Base-by-base conservation (phyloP, 1,140 invertebrate species). In the Drosophila athabasca region DNA sequence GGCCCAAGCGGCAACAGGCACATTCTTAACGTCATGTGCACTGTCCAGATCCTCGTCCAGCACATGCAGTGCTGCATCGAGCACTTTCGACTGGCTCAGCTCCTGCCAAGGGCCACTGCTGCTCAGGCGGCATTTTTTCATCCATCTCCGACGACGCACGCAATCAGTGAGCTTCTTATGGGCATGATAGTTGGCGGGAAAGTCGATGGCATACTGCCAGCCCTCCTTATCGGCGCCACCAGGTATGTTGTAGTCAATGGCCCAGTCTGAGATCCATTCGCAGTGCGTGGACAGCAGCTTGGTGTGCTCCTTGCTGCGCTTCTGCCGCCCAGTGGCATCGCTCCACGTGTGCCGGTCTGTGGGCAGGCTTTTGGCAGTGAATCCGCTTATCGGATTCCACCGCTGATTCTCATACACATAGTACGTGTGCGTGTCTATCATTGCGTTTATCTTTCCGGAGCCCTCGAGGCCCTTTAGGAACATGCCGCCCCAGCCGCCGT, bases 121-220 rank as follows among this genome's bases (percentile, higher is more conserved):
- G 13, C 93, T 94, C 5, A 98, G 92, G 62, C 96, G 95, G 85
- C 96, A 97, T 79, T 95, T 95, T 79, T 97, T 94, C 75, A 95
- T 95, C 97, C 97, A 98, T 49, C 96, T 93, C 46, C 97, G 93
- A 26, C 97, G 93, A 59, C 97, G 93, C 0, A 98, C 97, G 85
- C 96, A 97, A 92, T 98, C 97, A 1, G 96, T 97, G 66, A 98
- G 95, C 58, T 96, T 93, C 91, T 97, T 97, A 75, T 95, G 94
- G 0, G 94, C 94, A 91, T 98, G 97, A 92, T 97, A 98, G 22
- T 94, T 94, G 0, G 95, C 94, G 6, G 97, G 96, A 91, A 98
- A 98, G 92, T 98, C 97, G 2, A 96, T 95, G 2, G 97, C 97
- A 93, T 98, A 98, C 90, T 98, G 97, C 97, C 97, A 98, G 2